These are phyloP conservation scores for Drosophila asahinai DNA, from an alignment of 1,140 invertebrate species.

Conservation along the genomic window DNA sequence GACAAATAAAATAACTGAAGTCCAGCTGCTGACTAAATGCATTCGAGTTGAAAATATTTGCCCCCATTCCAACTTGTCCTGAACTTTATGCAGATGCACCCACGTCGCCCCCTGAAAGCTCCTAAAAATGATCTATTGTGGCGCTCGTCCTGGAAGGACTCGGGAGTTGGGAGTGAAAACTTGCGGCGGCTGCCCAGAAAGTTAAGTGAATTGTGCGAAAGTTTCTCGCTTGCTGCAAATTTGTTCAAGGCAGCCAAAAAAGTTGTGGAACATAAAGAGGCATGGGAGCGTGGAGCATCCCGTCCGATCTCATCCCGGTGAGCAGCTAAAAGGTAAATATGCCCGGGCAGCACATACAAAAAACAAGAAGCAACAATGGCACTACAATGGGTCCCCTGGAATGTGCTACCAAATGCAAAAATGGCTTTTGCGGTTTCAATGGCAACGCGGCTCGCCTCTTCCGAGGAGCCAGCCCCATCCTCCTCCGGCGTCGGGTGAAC, in stretches of 20 bases:
- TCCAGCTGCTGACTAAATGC: conserved; percentile 48
- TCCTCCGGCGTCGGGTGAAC: conserved; percentile 27
- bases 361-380: conserved; percentile 66
- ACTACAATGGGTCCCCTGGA: conserved; percentile 72
- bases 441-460: conserved; percentile 52
- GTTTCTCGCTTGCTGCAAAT: conserved; percentile 74
- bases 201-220: conserved; percentile 83
- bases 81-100: conserved; percentile 45
- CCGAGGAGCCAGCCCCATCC: background rate
- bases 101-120: background rate
- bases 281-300: conserved; percentile 2
- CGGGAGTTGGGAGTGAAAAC: conserved; percentile 51
- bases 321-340: conserved; percentile 75
- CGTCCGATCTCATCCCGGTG: conserved; percentile 29
- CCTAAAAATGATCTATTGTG: conserved; percentile 68
- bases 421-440: conserved; percentile 80
- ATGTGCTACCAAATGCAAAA: conserved; percentile 82
- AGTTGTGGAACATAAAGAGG: conserved; percentile 37
- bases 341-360: conserved; percentile 20
- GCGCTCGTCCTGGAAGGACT: conserved; percentile 2
- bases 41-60: conserved; percentile 70
- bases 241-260: conserved; percentile 63
- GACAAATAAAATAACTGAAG: conserved; percentile 66
- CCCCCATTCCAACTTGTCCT: conserved; percentile 38
- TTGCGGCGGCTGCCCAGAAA: conserved; percentile 68